Evolutionary conservation across 2,113 vertebrate genomes (phyloP).

Genomic region (Dicrurus megarhynchus): DNA sequence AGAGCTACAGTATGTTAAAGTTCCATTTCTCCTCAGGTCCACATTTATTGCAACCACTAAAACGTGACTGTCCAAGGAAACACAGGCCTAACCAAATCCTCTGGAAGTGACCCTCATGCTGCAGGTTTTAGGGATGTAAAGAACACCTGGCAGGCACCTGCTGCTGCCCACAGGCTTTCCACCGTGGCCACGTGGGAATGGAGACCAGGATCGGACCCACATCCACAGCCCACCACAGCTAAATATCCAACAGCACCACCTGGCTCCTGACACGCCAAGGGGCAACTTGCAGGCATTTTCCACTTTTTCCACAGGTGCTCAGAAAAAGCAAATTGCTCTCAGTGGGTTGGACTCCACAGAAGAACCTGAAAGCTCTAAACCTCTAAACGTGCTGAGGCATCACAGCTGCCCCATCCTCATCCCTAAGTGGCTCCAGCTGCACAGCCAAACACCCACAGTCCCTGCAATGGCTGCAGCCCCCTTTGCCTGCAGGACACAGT

Average conservation of each 20-base stretch:
- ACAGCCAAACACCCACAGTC: not conserved
- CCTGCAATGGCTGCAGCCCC: not conserved
- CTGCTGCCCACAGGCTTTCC: not conserved
- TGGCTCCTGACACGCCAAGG: not conserved
- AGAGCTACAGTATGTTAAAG: fast-evolving
- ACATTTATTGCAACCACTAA: not conserved
- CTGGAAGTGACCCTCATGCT: not conserved
- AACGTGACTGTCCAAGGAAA: not conserved
- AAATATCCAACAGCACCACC: fast-evolving
- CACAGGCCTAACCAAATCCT: fast-evolving
- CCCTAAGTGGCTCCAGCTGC: not conserved
- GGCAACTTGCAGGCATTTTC: not conserved
- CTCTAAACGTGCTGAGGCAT: not conserved
- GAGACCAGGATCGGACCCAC: not conserved
- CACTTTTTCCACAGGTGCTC: not conserved
- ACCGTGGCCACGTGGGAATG: fast-evolving
- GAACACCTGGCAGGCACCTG: not conserved
- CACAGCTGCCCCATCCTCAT: not conserved
- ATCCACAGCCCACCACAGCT: not conserved
- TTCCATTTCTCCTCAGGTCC: not conserved
- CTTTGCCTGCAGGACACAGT: not conserved
- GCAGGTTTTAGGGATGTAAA: not conserved
- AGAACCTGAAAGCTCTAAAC: not conserved
- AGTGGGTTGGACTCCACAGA: not conserved
- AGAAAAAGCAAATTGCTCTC: not conserved